phyloP scores from a whole-genome alignment of 2,888 invertebrate genomes.

The Encarsia formosa region DNA sequence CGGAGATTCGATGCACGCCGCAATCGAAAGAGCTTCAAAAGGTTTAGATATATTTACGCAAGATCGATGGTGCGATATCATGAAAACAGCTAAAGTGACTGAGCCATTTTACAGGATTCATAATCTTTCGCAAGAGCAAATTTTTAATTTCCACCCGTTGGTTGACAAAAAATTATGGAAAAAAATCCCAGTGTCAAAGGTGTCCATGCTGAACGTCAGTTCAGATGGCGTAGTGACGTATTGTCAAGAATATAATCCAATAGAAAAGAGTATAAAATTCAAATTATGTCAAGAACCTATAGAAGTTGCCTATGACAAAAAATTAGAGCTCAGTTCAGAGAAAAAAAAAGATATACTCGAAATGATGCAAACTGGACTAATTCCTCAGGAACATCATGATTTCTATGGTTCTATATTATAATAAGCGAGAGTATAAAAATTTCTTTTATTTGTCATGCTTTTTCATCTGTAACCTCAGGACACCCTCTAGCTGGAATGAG shows the following conservation, averaged over 20 bases:
- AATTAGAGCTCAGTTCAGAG: neutral
- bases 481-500: no score
- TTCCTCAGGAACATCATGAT: neutral
- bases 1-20: slow-evolving; percentile 21
- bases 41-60: slow-evolving; percentile 12
- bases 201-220: neutral
- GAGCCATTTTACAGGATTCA: slow-evolving; percentile 11
- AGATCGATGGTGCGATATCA: slow-evolving; percentile 18
- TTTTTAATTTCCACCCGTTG: slow-evolving; percentile 11
- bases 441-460: no score
- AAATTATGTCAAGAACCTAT: no score
- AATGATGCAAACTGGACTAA: neutral
- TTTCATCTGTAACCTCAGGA: no score
- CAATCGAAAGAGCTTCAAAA: slow-evolving; percentile 10
- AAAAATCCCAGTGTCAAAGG: neutral
- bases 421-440: no score
- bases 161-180: neutral
- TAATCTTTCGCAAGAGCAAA: slow-evolving; percentile 12
- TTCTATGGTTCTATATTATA: no score
- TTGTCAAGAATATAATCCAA: neutral
- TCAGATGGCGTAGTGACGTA: neutral
- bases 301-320: neutral
- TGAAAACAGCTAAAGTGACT: slow-evolving; percentile 14
- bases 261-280: neutral
- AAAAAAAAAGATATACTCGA: neutral